Percentiles rank a stretch among this genome's conserved stretches.
These are phyloP conservation scores for Maccullochella peelii DNA, from an alignment of 2,113 vertebrate species.

Conservation along the genomic window DNA sequence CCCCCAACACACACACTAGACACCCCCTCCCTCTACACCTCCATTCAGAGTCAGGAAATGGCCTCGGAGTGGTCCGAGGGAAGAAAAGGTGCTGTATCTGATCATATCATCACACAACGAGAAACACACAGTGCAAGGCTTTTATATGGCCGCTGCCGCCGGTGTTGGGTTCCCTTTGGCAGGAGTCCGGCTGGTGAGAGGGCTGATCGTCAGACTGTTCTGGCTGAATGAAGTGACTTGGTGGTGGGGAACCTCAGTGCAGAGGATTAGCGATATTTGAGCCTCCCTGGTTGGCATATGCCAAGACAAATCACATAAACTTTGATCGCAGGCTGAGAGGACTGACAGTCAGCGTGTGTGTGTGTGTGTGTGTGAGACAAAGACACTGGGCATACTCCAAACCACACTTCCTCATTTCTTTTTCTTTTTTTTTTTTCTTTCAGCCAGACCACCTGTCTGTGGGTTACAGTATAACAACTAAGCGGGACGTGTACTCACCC, in stretches of 20 bases:
- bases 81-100: slow-evolving; percentile 81
- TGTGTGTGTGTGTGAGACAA: slow-evolving; percentile 50
- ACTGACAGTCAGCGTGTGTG: slow-evolving; percentile 35
- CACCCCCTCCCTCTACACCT: slow-evolving; percentile 26
- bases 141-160: slow-evolving; percentile 61
- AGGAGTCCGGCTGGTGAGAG: slow-evolving; percentile 54
- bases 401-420: slow-evolving; percentile 77
- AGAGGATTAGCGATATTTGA: slow-evolving; percentile 63
- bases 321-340: slow-evolving; percentile 57
- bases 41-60: slow-evolving; percentile 83
- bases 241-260: slow-evolving; percentile 57
- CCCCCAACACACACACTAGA: slow-evolving; percentile 9
- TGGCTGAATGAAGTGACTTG: slow-evolving; percentile 48
- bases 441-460: slow-evolving; percentile 81
- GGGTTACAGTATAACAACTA: slow-evolving; percentile 66
- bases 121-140: slow-evolving; percentile 62
- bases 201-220: slow-evolving; percentile 37
- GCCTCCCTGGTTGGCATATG: slow-evolving; percentile 57
- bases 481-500: slow-evolving; percentile 59
- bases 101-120: slow-evolving; percentile 77
- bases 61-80: slow-evolving; percentile 65
- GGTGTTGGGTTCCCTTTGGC: slow-evolving; percentile 69
- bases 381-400: slow-evolving; percentile 53
- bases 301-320: slow-evolving; percentile 70
- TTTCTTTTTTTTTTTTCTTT: slow-evolving; percentile 41